phyloP scores from a whole-genome alignment of 92 coral and sea anemone species.

The Palythoa grandiflora region DNA sequence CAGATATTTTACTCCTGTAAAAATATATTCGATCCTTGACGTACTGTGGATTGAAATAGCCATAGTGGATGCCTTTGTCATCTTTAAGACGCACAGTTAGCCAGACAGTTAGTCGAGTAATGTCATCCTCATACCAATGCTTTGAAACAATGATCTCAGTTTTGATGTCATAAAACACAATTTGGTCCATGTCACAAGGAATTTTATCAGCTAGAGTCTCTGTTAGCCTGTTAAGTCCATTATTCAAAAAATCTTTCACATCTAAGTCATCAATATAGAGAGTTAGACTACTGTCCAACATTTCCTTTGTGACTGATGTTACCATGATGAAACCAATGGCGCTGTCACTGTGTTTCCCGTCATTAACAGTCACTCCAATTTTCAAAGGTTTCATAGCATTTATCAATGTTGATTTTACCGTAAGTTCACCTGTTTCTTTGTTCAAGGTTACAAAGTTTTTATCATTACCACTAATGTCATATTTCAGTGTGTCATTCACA shows the following conservation, averaged over 20 bases:
- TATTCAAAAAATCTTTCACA: slow-evolving; percentile 71
- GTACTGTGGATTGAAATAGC: slow-evolving; percentile 66
- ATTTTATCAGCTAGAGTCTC: slow-evolving; percentile 60
- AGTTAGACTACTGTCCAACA: slow-evolving; percentile 78
- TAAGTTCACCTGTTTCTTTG: slow-evolving; percentile 77
- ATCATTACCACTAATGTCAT: slow-evolving; percentile 61
- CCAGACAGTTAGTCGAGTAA: slow-evolving; percentile 81
- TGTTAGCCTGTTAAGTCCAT: slow-evolving; percentile 71
- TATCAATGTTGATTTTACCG: slow-evolving; percentile 78
- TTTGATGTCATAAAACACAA: slow-evolving; percentile 82
- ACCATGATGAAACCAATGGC: slow-evolving; percentile 84
- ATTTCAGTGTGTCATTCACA: slow-evolving; percentile 72
- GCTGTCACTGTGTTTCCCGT: slow-evolving; percentile 63
- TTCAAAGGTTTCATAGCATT: slow-evolving; percentile 69
- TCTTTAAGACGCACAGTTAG: slow-evolving; percentile 72
- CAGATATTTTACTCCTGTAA: slow-evolving; percentile 64
- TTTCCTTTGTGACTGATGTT: slow-evolving; percentile 78
- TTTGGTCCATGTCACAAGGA: slow-evolving; percentile 67
- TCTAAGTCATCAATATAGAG: slow-evolving; percentile 78
- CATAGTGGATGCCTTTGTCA: slow-evolving; percentile 48
- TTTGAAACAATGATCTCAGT: slow-evolving; percentile 55
- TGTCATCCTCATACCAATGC: slow-evolving; percentile 61
- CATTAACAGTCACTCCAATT: slow-evolving; percentile 75
- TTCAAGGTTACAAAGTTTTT: slow-evolving; percentile 79
- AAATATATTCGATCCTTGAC: slow-evolving; percentile 71